These are phyloP conservation scores for Emydocephalus ijimae DNA, from an alignment of 2,113 vertebrate genomes.

Conservation along the genomic window DNA sequence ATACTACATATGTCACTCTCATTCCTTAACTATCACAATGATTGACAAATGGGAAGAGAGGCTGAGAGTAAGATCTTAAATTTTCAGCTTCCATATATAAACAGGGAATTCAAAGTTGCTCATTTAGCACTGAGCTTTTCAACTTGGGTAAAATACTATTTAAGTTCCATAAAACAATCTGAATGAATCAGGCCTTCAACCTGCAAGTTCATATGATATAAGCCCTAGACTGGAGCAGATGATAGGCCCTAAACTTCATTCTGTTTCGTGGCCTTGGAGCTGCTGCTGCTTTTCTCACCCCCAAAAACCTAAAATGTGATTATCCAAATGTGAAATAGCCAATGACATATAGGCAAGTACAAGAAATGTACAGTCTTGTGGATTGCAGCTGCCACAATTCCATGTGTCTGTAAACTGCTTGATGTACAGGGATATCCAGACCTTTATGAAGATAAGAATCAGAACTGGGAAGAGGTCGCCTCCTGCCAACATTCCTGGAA, in stretches of 20 bases:
- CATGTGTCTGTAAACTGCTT: background rate
- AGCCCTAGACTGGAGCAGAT: background rate
- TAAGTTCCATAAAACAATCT: background rate
- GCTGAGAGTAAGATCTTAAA: background rate
- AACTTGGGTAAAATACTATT: background rate
- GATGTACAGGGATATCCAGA: background rate
- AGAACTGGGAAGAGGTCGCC: background rate
- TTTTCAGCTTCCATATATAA: background rate
- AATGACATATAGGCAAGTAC: background rate
- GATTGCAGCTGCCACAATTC: background rate
- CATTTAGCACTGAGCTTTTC: background rate
- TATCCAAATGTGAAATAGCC: background rate
- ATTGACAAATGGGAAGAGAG: background rate
- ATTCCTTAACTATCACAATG: background rate
- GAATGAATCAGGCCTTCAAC: background rate
- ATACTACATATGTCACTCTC: background rate
- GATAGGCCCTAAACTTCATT: background rate
- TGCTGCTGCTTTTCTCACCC: background rate
- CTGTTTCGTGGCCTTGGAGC: background rate
- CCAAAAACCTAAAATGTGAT: background rate
- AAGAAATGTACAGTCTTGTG: background rate
- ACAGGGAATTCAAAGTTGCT: background rate
- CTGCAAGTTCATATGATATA: background rate
- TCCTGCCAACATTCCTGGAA: background rate
- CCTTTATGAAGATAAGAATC: background rate